Evolutionary conservation across 2,797 vertebrate genomes (phyloP), one percentile per base, ranked within the genome.

Genomic region (Gobio occitaniae): DNA sequence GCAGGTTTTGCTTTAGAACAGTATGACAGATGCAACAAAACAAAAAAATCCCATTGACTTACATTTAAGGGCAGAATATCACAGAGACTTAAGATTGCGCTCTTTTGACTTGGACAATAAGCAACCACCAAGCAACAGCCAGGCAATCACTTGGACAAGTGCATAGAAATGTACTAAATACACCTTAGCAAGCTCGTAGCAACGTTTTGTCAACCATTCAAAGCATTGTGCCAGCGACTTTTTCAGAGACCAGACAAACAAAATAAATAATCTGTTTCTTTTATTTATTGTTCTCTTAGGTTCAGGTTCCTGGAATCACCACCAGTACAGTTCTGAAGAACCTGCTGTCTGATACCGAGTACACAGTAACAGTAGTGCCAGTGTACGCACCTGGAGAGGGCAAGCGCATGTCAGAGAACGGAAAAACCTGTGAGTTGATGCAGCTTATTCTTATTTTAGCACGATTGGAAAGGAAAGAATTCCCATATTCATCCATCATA

Each of bases 351-450:
- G 98, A 98, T 44, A 99, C 97, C 0, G 89, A 95, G 32, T 99
- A 99, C 88, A 96, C 95, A 0, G 91, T 97, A 1, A 96, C 97
- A 2, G 97, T 99, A 85, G 94, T 96, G 89, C 98, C 98, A 0
- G 91, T 96, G 85, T 99, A 97, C 90, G 63, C 96, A 0, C 94
- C 95, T 56, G 98, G 98, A 25, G 97, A 99, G 81, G 98, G 98
- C 71, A 96, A 94, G 44, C 96, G 97, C 79, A 92, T 95, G 70
- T 97, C 98, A 70, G 97, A 97, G 88, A 97, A 95, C 13, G 98
- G 96, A 91, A 97, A 95, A 93, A 99, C 98, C 84, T 87, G 98
- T 99, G 94, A 98, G 98, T 93, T 4, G 16, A 19, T 50, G 17
- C 19, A 44, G n/a, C 47, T 13, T n/a, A 54, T 44, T 9, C 25